phyloP scores from a whole-genome alignment of 2,113 vertebrate genomes.

The Boleophthalmus pectinirostris region DNA sequence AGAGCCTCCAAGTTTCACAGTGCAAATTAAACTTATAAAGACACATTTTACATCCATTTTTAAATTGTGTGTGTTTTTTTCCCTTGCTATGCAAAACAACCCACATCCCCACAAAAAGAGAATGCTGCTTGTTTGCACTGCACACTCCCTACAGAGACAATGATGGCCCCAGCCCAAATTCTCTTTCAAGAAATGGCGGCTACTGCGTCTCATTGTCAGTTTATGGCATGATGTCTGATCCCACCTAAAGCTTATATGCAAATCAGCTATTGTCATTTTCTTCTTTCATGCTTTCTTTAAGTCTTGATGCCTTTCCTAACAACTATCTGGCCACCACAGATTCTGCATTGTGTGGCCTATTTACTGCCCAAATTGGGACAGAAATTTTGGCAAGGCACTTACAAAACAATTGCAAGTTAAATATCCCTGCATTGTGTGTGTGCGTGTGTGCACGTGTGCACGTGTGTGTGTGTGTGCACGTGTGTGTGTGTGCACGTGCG shows the following conservation, averaged over 20 bases:
- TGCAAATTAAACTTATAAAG: too few relatives aligned
- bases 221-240: constrained; percentile 49
- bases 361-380: constrained; percentile 41
- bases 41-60: not conserved
- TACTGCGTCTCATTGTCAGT: constrained; percentile 48
- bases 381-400: constrained; percentile 16
- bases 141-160: constrained; percentile 44
- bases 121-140: constrained; percentile 16
- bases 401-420: constrained; percentile 35
- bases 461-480: too few relatives aligned
- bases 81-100: not conserved
- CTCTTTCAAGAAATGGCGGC: constrained; percentile 43
- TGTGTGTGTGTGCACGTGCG: too few relatives aligned
- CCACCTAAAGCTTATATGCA: constrained; percentile 51
- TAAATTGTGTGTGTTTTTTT: not conserved
- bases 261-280: constrained; percentile 39
- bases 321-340: constrained; percentile 47
- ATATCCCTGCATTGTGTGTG: not conserved
- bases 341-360: constrained; percentile 47
- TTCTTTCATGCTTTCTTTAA: not conserved
- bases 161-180: constrained; percentile 65
- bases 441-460: not conserved
- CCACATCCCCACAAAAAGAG: constrained; percentile 33
- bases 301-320: constrained; percentile 27
- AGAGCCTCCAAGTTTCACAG: too few relatives aligned